A percentile compares a stretch with the other conserved stretches of the same genome.
phyloP scores from a whole-genome alignment of 1,140 invertebrate species.

The Hylaeus anthracinus region DNA sequence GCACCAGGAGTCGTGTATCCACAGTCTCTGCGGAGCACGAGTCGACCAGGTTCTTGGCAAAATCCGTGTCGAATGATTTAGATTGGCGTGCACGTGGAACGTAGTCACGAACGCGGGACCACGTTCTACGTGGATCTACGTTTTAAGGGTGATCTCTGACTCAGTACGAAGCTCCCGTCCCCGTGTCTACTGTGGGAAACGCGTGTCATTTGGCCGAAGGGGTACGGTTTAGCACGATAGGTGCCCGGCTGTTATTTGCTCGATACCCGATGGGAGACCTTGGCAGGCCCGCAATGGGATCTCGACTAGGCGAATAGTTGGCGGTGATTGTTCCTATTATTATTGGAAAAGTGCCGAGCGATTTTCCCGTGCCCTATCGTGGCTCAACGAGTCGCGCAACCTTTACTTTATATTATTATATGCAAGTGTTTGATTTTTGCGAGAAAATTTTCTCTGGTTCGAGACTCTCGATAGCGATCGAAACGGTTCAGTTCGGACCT shows the following conservation, averaged over 20 bases:
- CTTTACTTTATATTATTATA: too few relatives aligned
- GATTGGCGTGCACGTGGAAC: slow-evolving; percentile 10
- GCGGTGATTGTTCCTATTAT: slow-evolving; percentile 22
- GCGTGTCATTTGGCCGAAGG: slow-evolving; percentile 29
- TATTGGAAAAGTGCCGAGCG: slow-evolving; percentile 22
- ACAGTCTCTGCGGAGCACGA: slow-evolving; percentile 14
- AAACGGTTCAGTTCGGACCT: too few relatives aligned
- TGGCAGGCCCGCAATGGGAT: slow-evolving; percentile 4
- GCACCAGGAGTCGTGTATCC: neutral
- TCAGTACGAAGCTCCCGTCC: neutral
- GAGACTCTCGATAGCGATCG: too few relatives aligned
- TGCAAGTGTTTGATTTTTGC: too few relatives aligned
- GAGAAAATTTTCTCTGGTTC: too few relatives aligned
- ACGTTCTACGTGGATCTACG: neutral
- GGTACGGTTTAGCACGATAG: slow-evolving; percentile 21
- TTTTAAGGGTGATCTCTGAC: slow-evolving; percentile 34
- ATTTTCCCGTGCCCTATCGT: neutral
- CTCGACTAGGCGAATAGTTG: neutral
- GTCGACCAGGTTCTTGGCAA: too few relatives aligned
- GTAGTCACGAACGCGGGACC: slow-evolving; percentile 25
- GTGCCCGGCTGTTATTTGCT: neutral
- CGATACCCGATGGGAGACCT: slow-evolving; percentile 2
- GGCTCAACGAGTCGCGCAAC: too few relatives aligned
- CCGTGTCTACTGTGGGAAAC: slow-evolving; percentile 37
- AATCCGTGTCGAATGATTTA: slow-evolving; percentile 14